phyloP scores from a whole-genome alignment of 2,113 vertebrate genomes.

The Nothocercus nigrocapillus region DNA sequence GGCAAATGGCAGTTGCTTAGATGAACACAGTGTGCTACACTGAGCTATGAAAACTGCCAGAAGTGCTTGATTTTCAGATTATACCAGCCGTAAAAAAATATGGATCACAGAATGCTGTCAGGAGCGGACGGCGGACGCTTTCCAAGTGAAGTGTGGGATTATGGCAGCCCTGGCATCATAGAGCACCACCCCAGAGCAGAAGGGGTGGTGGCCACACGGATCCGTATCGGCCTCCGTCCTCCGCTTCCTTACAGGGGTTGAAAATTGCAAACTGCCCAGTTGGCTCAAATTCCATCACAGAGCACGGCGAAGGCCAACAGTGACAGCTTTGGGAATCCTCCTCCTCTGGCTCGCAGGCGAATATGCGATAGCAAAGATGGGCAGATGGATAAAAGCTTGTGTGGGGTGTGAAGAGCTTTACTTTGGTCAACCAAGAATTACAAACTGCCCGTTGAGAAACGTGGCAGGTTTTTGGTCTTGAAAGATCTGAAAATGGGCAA shows the following conservation, averaged over 20 bases:
- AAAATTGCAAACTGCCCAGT: accelerated
- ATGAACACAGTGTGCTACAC: not conserved
- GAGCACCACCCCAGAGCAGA: not conserved
- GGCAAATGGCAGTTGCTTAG: slow-evolving; percentile 16
- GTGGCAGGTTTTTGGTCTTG: not conserved
- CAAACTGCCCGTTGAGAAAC: not conserved
- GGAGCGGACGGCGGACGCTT: not conserved
- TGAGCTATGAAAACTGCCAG: slow-evolving; percentile 4
- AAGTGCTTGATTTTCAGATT: slow-evolving; percentile 55
- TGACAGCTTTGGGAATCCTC: slow-evolving; percentile 9
- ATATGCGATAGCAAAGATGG: not conserved
- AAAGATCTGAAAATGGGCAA: not conserved
- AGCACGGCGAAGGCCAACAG: not conserved
- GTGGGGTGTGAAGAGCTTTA: not conserved
- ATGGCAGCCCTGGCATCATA: not conserved
- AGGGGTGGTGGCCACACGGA: not conserved
- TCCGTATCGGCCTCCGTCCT: not conserved
- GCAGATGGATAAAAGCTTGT: not conserved
- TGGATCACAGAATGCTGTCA: slow-evolving; percentile 10
- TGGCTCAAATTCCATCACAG: not conserved
- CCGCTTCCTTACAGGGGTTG: not conserved
- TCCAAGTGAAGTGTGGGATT: slow-evolving; percentile 29
- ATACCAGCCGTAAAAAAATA: slow-evolving; percentile 49
- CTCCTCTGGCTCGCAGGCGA: not conserved
- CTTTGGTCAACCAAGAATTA: not conserved